Conservation (phyloP, 2,113 vertebrate species). For the Microtus richardsoni region DNA sequence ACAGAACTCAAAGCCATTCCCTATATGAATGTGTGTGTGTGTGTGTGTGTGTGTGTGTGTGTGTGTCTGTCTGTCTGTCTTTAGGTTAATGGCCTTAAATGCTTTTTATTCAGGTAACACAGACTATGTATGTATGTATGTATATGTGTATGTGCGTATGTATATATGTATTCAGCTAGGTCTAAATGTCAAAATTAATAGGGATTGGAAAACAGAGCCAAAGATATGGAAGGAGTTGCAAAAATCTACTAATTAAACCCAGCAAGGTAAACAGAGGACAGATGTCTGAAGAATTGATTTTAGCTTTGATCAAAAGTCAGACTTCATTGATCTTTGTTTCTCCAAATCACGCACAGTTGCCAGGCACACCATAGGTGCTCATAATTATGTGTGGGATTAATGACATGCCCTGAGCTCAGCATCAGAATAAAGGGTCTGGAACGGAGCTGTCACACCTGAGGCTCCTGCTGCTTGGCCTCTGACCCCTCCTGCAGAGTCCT, state of each 20-base stretch:
- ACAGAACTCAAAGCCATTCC: not conserved
- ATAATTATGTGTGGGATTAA: not conserved
- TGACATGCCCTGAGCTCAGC: not conserved
- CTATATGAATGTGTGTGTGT: not conserved
- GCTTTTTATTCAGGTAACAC: not conserved
- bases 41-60: not conserved
- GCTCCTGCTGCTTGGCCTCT: slow-evolving; percentile 6
- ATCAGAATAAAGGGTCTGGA: not conserved
- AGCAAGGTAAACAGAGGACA: not conserved
- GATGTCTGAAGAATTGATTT: not conserved
- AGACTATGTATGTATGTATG: not conserved
- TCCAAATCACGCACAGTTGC: not conserved
- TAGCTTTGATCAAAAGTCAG: not conserved
- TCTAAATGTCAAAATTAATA: not conserved
- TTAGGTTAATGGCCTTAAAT: not conserved
- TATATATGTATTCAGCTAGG: not conserved
- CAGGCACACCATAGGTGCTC: not conserved
- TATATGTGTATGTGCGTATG: not conserved
- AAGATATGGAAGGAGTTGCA: not conserved
- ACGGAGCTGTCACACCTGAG: not conserved
- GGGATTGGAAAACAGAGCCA: not conserved
- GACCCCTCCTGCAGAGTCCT: not conserved
- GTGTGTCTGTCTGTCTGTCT: not conserved
- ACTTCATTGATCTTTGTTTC: not conserved
- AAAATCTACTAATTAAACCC: not conserved